Base-by-base conservation (phyloP, 2,888 invertebrate genomes). In the Polydrusus cervinus region DNA sequence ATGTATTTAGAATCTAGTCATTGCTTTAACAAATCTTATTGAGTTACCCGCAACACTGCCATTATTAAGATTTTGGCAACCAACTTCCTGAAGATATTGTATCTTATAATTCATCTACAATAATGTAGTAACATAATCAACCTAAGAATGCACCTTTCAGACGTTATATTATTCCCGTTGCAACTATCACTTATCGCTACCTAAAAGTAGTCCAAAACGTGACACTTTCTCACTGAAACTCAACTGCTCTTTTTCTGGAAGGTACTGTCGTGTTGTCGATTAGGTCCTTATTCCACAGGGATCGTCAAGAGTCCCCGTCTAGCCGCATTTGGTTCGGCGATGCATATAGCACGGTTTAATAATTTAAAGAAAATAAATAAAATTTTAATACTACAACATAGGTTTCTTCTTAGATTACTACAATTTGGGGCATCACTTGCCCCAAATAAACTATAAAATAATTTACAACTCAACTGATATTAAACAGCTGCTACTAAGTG, bases 381-480 rank as follows among this genome's bases (percentile, higher is more conserved):
- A 57, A 18, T 34, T 60, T 60, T 60, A 38, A 60, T 9, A 38
- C 57, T 60, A 60, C 57, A 60, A 60, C 14, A 18, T 60, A 60
- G 38, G 57, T 60, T 60, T 34, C 16, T 40, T 30, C 53, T 20
- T 66, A 65, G 30, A 65, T 14, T 49, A 40, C 55, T 55, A 68
- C 43, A 57, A n/a, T 49, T 45, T 51, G 78, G 82, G 80, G 82
- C 82, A 83, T 80, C 40, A 81, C 81, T 82, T 81, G 82, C 80
- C 81, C 80, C 55, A 80, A 82, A 81, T 78, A 78, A 82, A 82
- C 79, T 80, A 81, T 80, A 80, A 81, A 81, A 81, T 82, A 81
- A 68, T 30, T 57, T 60, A 60, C 67, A 68, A 68, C 55, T 68
- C 57, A 68, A 68, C 45, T 25, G 25, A 40, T 53, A 53, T 53